Conservation (phyloP, 2,888 invertebrate genomes). For the Caenorhabditis imperialis region DNA sequence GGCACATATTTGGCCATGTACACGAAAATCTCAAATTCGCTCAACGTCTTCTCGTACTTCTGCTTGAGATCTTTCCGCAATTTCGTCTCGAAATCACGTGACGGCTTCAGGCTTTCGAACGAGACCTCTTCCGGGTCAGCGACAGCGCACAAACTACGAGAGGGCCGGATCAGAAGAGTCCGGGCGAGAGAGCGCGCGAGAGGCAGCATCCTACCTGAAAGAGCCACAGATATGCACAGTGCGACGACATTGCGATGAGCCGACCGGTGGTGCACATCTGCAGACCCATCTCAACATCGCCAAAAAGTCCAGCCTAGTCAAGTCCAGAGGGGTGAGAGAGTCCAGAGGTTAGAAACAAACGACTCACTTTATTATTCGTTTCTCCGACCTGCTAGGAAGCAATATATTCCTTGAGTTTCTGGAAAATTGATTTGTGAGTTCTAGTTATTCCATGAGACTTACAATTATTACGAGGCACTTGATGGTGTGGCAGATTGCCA, state of each 20-base stretch:
- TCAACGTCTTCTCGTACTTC: conserved; percentile 24
- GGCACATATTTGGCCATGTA: conserved; percentile 65
- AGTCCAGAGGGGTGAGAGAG: background rate
- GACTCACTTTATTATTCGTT: conserved; percentile 17
- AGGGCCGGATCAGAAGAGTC: background rate
- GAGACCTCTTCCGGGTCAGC: background rate
- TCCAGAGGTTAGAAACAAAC: conserved; percentile 1
- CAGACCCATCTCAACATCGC: conserved; percentile 46
- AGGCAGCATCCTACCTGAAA: too few relatives aligned
- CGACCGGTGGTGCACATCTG: conserved; percentile 18
- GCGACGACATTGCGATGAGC: conserved; percentile 39
- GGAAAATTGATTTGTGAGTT: conserved; percentile 1
- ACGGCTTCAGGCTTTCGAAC: conserved; percentile 40
- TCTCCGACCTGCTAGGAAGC: too few relatives aligned
- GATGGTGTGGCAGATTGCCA: conserved; percentile 31
- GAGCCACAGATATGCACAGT: background rate
- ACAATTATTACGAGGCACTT: conserved; percentile 14
- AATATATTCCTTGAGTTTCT: conserved; percentile 18
- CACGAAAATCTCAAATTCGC: conserved; percentile 62
- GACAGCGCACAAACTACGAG: background rate
- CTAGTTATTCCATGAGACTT: background rate
- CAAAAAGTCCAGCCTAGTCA: background rate
- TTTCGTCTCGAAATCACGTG: conserved; percentile 21
- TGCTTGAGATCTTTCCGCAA: conserved; percentile 12
- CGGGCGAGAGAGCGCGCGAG: conserved; percentile 14